Evolutionary conservation across 2,797 vertebrate species (phyloP).

Genomic region (Myripristis jacobus): DNA sequence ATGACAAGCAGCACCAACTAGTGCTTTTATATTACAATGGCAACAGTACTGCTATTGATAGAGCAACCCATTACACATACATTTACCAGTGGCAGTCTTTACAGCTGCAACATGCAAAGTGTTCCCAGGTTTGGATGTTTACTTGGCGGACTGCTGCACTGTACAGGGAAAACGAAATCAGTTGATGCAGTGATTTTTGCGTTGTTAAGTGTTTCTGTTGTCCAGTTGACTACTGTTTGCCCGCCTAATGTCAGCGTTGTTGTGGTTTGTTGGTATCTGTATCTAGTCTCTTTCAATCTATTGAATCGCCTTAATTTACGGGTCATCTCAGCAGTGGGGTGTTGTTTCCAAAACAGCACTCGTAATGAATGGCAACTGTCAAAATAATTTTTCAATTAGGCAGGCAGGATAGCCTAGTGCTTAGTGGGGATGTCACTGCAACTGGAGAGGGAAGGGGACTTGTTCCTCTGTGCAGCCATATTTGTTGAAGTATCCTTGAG

Average conservation of each 20-base stretch:
- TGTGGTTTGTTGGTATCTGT: constrained; percentile 48
- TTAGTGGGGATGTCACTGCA: constrained; percentile 2
- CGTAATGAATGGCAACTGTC: neutral
- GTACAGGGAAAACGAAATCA: constrained; percentile 12
- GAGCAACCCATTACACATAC: constrained; percentile 4
- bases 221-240: constrained; percentile 47
- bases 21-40: neutral
- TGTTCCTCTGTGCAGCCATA: neutral
- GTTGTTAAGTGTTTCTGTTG: constrained; percentile 45
- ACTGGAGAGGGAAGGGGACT: neutral
- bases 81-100: constrained; percentile 7
- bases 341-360: neutral
- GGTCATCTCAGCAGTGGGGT: constrained; percentile 14
- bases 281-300: constrained; percentile 29
- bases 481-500: no score
- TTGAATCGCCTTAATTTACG: constrained; percentile 63
- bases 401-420: neutral
- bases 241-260: constrained; percentile 28
- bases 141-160: neutral
- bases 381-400: neutral
- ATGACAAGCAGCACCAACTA: neutral
- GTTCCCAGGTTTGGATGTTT: constrained; percentile 8
- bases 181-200: constrained; percentile 17
- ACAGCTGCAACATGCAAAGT: neutral
- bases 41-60: neutral